Base-by-base conservation (phyloP, 2,797 vertebrate species). In the Melanotaenia pygmaea region DNA sequence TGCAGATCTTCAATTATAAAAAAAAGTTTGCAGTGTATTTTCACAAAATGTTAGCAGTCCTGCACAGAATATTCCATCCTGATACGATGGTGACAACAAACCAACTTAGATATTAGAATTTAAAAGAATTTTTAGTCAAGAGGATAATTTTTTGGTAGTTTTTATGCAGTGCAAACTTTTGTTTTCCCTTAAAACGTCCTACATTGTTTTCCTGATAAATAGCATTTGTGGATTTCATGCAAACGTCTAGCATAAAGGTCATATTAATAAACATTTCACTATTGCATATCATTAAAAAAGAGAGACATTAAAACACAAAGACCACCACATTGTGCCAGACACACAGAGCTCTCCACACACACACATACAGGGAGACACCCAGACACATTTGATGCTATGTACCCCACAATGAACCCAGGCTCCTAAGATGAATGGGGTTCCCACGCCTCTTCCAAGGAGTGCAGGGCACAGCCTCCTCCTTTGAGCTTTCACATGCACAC, bases 351-450 rank as follows among this genome's bases (percentile, higher is more conserved):
- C 30, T 24, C 58, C 84, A 87, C 65, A 67, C 64, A 63, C 67
- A 51, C 47, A 79, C 63, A 67, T 59, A 28, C 34, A 87, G 20
- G 38, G 87, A 84, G 70, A 89, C 85, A 89, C 81, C 75, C 91
- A 90, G 84, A 93, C 90, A 86, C 89, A 91, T 93, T 91, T 92
- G 90, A 92, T 88, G 89, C 87, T 86, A 90, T 90, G 91, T 92
- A 91, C 89, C 91, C 91, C 91, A 93, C 91, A 93, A 93, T 91
- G 89, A 91, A 91, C 88, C 89, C 88, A 85, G 86, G 87, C 85
- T 92, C 81, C 84, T 82, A 72, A 85, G 85, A 88, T 94, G 93
- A 94, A 94, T 94, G 88, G 90, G 89, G 93, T 94, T 95, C 93
- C 93, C 94, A 95, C 93, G 93, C 92, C 91, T 93, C 92, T 92